Evolutionary conservation across 2,113 vertebrate species (phyloP), one percentile per base, ranked within the genome.

Genomic region (Halichoerus grypus): DNA sequence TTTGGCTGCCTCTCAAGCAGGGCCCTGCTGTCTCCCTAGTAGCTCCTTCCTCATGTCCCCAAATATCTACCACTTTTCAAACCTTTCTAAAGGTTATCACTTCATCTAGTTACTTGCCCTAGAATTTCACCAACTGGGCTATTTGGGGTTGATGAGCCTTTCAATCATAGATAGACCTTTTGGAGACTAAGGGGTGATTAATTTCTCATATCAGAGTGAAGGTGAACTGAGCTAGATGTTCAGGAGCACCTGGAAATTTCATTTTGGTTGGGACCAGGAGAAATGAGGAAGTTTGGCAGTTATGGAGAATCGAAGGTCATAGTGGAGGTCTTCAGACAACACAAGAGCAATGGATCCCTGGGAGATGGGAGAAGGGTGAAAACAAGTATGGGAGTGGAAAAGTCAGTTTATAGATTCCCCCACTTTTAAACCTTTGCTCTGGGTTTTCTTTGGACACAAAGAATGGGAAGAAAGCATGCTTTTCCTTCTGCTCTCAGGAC

Each of bases 271-370:
- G 16, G 24, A 63, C 16, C 39, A n/a, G 53, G 33, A 97, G 61
- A 96, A 96, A 76, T 92, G 57, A 80, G 6, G 11, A 91, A 81
- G 42, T 46, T 88, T 51, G 36, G 24, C 9, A 85, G 36, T 96
- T 96, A 71, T 79, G 46, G 77, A 85, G 46, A 93, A 82, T 71
- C 22, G 46, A 86, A 12, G 67, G 33, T 93, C 51, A 76, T 12
- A 85, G 33, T 77, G 82, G 42, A 28, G 39, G 55, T 5, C 24
- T 81, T 95, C 9, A 46, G 28, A 59, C 2, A 88, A 81, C 97
- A 97, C 97, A 98, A 74, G 42, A 96, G 42, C 55, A 55, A 12
- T 72, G 12, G 76, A 80, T 94, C 24, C 79, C 49, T 83, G 36
- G 26, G 69, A 89, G n/a, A 95, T 85, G 71, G 24, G 28, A 65